phyloP scores from a whole-genome alignment of 2,113 vertebrate species.

The Chloropsis cyanopogon region DNA sequence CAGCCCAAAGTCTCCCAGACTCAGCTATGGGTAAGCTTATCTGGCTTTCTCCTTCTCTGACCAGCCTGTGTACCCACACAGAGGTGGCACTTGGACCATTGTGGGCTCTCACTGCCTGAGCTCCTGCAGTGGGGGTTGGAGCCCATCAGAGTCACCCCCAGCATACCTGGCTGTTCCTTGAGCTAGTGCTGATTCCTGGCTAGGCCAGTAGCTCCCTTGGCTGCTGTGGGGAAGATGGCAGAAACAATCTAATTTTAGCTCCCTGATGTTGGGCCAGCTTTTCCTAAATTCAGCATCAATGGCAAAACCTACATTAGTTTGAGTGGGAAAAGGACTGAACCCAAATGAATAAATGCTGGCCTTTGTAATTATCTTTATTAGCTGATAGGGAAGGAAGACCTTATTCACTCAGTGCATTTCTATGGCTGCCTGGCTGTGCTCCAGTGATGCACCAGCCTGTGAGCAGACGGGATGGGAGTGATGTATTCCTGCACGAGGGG shows the following conservation, averaged over 20 bases:
- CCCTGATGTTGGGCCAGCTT: not conserved
- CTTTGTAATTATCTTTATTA: constrained; percentile 55
- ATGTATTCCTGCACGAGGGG: not conserved
- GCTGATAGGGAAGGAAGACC: constrained; percentile 31
- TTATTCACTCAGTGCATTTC: constrained; percentile 14
- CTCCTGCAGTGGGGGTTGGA: not conserved
- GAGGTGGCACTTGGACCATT: not conserved
- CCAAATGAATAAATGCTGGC: not conserved
- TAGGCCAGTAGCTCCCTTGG: not conserved
- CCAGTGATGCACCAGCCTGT: constrained; percentile 20
- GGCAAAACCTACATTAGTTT: constrained; percentile 6
- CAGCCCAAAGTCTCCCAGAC: too few species aligned
- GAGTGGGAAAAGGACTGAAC: constrained; percentile 36
- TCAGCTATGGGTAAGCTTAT: too few species aligned
- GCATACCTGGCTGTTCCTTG: not conserved
- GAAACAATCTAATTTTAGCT: not conserved
- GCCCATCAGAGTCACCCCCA: not conserved
- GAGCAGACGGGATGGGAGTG: not conserved
- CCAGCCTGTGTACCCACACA: too few species aligned
- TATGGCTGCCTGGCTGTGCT: constrained; percentile 17
- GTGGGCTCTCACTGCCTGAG: not conserved
- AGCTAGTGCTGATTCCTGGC: not conserved
- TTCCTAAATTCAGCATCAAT: not conserved
- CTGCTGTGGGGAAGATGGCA: not conserved
- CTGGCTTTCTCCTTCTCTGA: too few species aligned